Evolutionary conservation across 64 coral and sea anemone genomes (phyloP).

Genomic region (Catalaphyllia jardinei): DNA sequence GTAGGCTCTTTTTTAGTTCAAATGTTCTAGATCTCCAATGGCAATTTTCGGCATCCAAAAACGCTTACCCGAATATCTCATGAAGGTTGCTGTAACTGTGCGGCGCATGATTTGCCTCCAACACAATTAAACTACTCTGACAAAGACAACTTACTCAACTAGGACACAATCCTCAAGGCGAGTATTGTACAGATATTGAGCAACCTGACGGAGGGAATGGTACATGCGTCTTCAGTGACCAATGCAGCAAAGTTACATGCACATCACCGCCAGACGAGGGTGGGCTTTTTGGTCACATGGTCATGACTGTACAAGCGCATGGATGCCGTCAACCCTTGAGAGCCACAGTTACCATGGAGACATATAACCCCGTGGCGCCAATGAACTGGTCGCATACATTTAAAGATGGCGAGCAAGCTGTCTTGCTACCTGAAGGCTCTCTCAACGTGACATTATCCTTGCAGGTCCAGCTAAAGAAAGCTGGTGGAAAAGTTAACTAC

Average conservation of each 20-base stretch:
- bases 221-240: not conserved
- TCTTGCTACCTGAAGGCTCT: not conserved
- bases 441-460: not conserved
- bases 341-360: not conserved
- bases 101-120: no score
- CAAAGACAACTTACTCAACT: no score
- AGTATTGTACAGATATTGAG: no score
- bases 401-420: not conserved
- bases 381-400: conserved; percentile 9
- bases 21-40: no score
- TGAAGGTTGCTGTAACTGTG: no score
- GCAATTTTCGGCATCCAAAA: no score
- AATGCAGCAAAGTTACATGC: not conserved
- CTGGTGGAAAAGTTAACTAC: not conserved
- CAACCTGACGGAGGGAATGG: no score
- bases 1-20: no score
- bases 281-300: not conserved
- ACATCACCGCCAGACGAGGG: not conserved
- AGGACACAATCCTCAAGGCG: no score
- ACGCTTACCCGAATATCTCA: no score
- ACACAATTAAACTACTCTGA: no score
- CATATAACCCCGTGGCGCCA: no score
- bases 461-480: not conserved
- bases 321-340: not conserved
- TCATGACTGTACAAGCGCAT: not conserved